Percentiles rank a stretch among this genome's conserved stretches.
Conservation (phyloP, 2,113 vertebrate genomes). For the Papio anubis region DNA sequence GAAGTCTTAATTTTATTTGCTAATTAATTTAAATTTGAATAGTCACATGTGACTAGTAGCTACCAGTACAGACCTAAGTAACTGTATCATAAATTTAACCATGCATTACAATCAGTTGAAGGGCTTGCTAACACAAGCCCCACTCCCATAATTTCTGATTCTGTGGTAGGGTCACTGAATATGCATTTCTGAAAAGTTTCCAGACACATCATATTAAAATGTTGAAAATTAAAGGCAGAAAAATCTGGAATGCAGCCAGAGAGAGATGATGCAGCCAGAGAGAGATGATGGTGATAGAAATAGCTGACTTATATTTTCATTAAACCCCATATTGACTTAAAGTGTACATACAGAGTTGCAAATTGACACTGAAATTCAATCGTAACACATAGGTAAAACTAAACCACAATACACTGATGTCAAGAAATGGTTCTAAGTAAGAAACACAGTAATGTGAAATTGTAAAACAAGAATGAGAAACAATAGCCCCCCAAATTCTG, state of each 20-base stretch:
- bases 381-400: too few species aligned
- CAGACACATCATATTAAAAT: background rate
- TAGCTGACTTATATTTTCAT: too few species aligned
- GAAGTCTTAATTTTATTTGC: background rate
- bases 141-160: background rate
- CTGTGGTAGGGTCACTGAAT: background rate
- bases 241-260: background rate
- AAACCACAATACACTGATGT: too few species aligned
- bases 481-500: too few species aligned
- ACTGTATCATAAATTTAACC: background rate
- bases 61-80: background rate
- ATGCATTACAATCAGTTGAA: background rate
- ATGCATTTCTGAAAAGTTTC: background rate
- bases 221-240: background rate
- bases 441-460: too few species aligned
- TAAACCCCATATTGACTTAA: too few species aligned
- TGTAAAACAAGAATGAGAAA: too few species aligned
- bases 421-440: too few species aligned
- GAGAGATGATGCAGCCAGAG: background rate
- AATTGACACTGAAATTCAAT: too few species aligned
- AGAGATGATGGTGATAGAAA: too few species aligned
- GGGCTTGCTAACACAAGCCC: background rate
- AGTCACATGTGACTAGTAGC: background rate
- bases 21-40: background rate
- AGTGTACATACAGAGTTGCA: too few species aligned